Evolutionary conservation across 2,888 invertebrate species (phyloP), one percentile per base, ranked within the genome.

Genomic region (Mesorhabditis spiculigera): DNA sequence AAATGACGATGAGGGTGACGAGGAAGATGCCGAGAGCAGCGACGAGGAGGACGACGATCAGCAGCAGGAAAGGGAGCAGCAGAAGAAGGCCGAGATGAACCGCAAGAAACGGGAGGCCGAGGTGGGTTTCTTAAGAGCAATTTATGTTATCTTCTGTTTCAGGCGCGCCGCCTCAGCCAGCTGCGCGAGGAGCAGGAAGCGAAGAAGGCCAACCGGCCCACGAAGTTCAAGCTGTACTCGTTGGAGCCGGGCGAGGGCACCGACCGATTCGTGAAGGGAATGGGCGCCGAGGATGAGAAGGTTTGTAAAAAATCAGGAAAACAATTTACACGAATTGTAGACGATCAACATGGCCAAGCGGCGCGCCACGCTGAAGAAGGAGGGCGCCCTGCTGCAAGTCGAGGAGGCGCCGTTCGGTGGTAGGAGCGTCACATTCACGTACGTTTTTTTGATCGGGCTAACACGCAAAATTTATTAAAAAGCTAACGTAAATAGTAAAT

Each of bases 331-430:
- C 28, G 28, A 28, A 28, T 28, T 50, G 10, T 50, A 64, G 67
- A 67, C 13, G 13, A 63, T 16, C 58, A 13, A 62, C 28, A 41
- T 42, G n/a, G 58, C 41, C 6, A 66, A 61, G 50, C 43, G n/a
- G 66, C 43, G 28, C 16, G 44, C n/a, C 50, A 68, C 61, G 45
- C 43, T 65, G 44, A 63, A 63, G 67, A 75, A 67, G 67, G 68
- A 65, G n/a, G 71, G 66, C n/a, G 68, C 63, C 10, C 28, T 65
- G 50, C 71, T 73, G 45, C 63, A 71, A 10, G 70, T 70, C 5
- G 74, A 72, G 43, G 79, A 73, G 45, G 75, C 75, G 13, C 75
- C 80, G 5, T 84, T 82, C 69, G 83, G 83, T 41, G 81, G 81
- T 45, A 76, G 80, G 62, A 75, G 78, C 50, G 76, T 82, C 73